Conservation (phyloP, 1,140 invertebrate species). For the Cecropterus lyciades region DNA sequence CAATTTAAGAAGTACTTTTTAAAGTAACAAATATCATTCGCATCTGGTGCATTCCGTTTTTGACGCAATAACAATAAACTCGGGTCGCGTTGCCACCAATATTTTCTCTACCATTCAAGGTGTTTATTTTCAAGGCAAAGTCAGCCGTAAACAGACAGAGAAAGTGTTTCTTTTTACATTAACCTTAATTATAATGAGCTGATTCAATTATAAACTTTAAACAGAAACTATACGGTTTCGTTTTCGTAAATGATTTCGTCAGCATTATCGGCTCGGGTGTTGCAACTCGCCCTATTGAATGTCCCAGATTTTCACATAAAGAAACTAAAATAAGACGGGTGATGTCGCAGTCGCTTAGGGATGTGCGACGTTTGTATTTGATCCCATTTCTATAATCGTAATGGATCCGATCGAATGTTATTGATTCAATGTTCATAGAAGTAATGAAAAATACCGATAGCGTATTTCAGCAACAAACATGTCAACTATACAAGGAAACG, state of each 20-base stretch:
- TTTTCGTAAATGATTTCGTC: constrained; percentile 35
- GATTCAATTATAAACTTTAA: constrained; percentile 31
- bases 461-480: too few species aligned
- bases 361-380: too few species aligned
- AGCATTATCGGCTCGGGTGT: constrained; percentile 44
- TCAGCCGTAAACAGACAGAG: constrained; percentile 41
- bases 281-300: constrained; percentile 61
- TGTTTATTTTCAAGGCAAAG: constrained; percentile 47
- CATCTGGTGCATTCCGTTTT: constrained; percentile 36
- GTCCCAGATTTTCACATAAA: constrained; percentile 64
- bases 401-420: too few species aligned
- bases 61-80: constrained; percentile 51
- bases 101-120: constrained; percentile 49
- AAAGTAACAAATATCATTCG: constrained; percentile 4
- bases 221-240: constrained; percentile 36
- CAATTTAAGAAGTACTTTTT: constrained; percentile 4
- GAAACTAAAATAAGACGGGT: constrained; percentile 65
- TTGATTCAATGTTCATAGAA: too few species aligned
- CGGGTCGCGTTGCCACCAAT: constrained; percentile 45
- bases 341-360: too few species aligned
- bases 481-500: too few species aligned
- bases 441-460: too few species aligned
- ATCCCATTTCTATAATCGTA: too few species aligned
- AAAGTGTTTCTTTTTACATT: constrained; percentile 50
- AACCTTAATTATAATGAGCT: constrained; percentile 36